Percentiles rank a stretch among this genome's conserved stretches.
phyloP scores from a whole-genome alignment of 2,113 vertebrate genomes.

The Colaptes auratus region DNA sequence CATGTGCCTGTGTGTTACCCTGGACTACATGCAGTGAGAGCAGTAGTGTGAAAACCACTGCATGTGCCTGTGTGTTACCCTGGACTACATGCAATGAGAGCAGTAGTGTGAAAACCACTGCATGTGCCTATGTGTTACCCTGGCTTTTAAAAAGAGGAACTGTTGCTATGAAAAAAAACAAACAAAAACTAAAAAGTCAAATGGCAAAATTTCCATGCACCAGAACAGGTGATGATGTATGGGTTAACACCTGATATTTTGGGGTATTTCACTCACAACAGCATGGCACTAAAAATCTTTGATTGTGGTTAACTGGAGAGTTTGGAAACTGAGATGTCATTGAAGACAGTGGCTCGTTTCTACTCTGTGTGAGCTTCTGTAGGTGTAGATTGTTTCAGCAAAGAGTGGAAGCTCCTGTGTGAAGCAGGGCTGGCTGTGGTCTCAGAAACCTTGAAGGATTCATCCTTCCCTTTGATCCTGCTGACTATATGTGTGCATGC shows the following conservation, averaged over 20 bases:
- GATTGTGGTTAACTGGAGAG: background rate
- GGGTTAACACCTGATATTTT: background rate
- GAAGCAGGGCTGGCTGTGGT: background rate
- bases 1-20: background rate
- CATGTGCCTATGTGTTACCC: background rate
- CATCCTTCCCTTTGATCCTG: background rate
- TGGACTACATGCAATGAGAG: background rate
- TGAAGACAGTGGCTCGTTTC: conserved; percentile 1
- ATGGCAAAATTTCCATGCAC: background rate
- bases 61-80: background rate
- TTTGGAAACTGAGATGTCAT: background rate
- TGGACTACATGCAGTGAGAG: background rate
- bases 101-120: background rate
- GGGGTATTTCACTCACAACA: background rate
- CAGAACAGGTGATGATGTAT: background rate
- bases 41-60: background rate
- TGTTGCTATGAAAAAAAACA: background rate
- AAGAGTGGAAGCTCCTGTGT: background rate
- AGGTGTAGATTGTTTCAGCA: background rate
- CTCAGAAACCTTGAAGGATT: background rate
- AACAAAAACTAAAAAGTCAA: background rate
- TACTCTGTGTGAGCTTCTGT: background rate
- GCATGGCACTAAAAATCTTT: background rate
- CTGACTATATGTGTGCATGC: fast-evolving
- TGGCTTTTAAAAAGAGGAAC: background rate